These are phyloP conservation scores for Chromoteleia sp. DNA, from an alignment of 2,888 invertebrate species.

Conservation along the genomic window DNA sequence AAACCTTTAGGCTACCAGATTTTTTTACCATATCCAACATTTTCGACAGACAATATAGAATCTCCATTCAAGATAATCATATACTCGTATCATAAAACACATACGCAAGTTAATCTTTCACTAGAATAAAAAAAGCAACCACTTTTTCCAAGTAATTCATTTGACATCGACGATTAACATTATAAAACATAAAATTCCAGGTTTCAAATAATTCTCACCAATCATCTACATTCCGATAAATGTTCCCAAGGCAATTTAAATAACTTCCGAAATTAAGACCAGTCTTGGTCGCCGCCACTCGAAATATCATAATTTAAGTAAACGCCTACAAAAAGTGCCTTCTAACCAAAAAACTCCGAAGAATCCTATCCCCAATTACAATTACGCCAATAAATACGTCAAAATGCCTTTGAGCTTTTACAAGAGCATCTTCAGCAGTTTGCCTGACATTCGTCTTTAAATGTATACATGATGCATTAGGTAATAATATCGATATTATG, in stretches of 20 bases:
- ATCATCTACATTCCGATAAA: slow-evolving; percentile 30
- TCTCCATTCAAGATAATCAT: slow-evolving; percentile 46
- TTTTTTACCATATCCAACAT: slow-evolving; percentile 42
- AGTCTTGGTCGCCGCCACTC: slow-evolving; percentile 3
- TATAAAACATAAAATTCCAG: slow-evolving; percentile 24
- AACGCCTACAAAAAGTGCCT: slow-evolving; percentile 35
- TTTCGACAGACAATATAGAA: slow-evolving; percentile 45
- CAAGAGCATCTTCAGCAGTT: slow-evolving; percentile 15
- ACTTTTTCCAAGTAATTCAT: slow-evolving; percentile 32
- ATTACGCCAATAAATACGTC: slow-evolving; percentile 22
- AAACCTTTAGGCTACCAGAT: slow-evolving; percentile 65
- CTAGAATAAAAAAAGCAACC: slow-evolving; percentile 23
- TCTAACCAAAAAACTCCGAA: slow-evolving; percentile 15
- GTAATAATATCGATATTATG: slow-evolving; percentile 81
- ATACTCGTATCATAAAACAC: slow-evolving; percentile 41
- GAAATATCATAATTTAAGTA: slow-evolving; percentile 54
- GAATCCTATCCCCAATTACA: slow-evolving; percentile 19
- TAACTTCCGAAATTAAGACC: slow-evolving; percentile 34
- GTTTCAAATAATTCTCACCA: slow-evolving; percentile 28
- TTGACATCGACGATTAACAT: slow-evolving; percentile 41
- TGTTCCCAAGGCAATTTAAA: slow-evolving; percentile 19
- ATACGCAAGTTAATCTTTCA: neutral
- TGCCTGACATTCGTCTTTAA: slow-evolving; percentile 64
- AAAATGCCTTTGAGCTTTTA: slow-evolving; percentile 7
- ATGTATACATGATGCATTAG: slow-evolving; percentile 77